Percentiles rank a stretch among this genome's conserved stretches.
These are phyloP conservation scores for Polylopha cassiicola DNA, from an alignment of 2,888 invertebrate genomes.

Conservation along the genomic window DNA sequence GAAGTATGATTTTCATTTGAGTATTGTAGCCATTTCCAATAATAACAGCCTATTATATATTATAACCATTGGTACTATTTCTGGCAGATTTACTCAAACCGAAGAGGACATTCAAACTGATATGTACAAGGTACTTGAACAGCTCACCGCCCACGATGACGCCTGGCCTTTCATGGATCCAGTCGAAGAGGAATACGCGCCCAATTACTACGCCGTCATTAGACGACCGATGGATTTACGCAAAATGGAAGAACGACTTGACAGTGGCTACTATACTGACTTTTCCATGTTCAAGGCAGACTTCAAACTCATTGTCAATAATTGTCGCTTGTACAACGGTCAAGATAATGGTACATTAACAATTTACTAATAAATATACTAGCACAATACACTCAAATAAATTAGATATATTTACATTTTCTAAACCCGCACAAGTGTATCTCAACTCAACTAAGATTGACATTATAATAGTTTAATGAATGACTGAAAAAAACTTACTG, in stretches of 20 bases:
- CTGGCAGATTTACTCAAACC: conserved; percentile 84
- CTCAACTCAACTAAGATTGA: no score
- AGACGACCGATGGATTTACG: conserved; percentile 91
- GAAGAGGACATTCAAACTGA: conserved; percentile 92
- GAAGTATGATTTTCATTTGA: no score
- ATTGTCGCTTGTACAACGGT: conserved; percentile 94
- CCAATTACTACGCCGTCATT: conserved; percentile 87
- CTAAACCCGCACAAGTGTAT: no score
- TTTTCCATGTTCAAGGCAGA: conserved; percentile 90
- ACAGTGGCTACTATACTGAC: conserved; percentile 86
- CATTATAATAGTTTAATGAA: no score
- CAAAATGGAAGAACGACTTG: conserved; percentile 91
- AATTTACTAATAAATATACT: no score
- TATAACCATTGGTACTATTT: conserved; percentile 21
- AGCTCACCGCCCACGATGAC: conserved; percentile 91
- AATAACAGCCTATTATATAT: no score
- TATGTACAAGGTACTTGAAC: conserved; percentile 94
- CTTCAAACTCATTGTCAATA: conserved; percentile 94
- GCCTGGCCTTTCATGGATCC: conserved; percentile 97
- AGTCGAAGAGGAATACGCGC: conserved; percentile 94
- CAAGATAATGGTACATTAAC: conserved; percentile 87
- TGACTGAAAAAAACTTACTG: no score
- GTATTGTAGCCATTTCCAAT: no score
- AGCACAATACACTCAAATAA: no score
- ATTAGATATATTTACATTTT: no score